Evolutionary conservation across 2,888 invertebrate genomes (phyloP).

Genomic region (Pterobdella sp.): DNA sequence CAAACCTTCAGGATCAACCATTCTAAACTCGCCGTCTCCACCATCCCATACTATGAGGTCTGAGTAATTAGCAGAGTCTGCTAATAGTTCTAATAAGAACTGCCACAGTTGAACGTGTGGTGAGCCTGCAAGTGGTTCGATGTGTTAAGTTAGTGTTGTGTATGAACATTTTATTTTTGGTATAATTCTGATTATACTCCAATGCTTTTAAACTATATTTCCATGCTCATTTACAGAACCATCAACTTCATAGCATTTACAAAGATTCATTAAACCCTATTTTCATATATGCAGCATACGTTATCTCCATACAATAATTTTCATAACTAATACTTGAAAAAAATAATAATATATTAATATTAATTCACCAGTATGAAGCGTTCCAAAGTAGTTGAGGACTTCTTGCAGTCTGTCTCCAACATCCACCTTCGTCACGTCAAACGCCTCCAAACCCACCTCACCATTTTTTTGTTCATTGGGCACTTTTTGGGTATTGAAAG

Average conservation of each 20-base stretch:
- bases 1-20: slow-evolving; percentile 89
- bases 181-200: neutral
- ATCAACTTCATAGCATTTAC: neutral
- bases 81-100: slow-evolving; percentile 86
- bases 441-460: too few species aligned
- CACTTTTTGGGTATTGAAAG: too few species aligned
- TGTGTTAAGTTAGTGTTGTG: neutral
- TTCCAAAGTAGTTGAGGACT: slow-evolving; percentile 25
- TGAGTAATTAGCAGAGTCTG: too few species aligned
- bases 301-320: too few species aligned
- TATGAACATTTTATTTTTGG: neutral
- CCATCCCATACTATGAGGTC: slow-evolving; percentile 95
- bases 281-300: too few species aligned
- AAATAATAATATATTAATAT: neutral
- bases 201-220: neutral
- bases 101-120: slow-evolving; percentile 95
- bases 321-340: neutral
- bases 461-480: too few species aligned
- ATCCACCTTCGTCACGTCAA: neutral
- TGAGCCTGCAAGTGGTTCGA: slow-evolving; percentile 32
- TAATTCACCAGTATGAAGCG: slow-evolving; percentile 6
- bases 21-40: slow-evolving; percentile 86
- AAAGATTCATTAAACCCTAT: too few species aligned
- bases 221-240: neutral
- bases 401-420: slow-evolving; percentile 7